phyloP scores from a whole-genome alignment of 2,888 invertebrate species.

The Hirudinaria manillensis region DNA sequence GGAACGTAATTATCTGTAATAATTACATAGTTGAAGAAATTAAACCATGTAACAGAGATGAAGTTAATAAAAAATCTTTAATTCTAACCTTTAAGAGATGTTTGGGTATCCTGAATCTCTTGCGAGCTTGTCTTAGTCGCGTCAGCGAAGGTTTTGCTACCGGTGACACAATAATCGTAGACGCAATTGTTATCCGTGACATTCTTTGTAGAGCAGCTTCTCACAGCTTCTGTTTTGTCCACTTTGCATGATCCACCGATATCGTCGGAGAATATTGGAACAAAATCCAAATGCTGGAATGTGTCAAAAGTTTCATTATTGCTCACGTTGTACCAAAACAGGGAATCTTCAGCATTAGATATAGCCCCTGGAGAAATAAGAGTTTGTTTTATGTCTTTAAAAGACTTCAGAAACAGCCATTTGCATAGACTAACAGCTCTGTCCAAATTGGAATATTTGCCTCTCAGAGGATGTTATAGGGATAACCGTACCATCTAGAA shows the following conservation, averaged over 20 bases:
- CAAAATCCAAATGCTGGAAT: conserved; percentile 4
- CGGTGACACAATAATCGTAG: conserved; percentile 19
- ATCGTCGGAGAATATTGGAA: conserved; percentile 24
- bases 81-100: not conserved
- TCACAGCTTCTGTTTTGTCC: not conserved
- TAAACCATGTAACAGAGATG: not conserved
- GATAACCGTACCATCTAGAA: conserved; percentile 18
- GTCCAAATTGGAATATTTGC: conserved; percentile 26
- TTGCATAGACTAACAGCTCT: conserved; percentile 21
- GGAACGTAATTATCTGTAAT: not conserved
- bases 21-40: not conserved
- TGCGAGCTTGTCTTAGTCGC: not conserved
- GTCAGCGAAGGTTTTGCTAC: not conserved
- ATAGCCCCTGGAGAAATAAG: conserved; percentile 19
- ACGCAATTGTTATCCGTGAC: conserved; percentile 2
- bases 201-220: not conserved
- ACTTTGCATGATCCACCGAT: not conserved
- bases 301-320: conserved; percentile 14
- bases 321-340: conserved; percentile 27
- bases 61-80: not conserved
- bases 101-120: not conserved
- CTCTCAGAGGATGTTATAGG: conserved; percentile 16
- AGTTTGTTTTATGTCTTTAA: not conserved
- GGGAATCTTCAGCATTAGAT: not conserved
- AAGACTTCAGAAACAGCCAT: not conserved